Conservation (phyloP, 1,140 invertebrate species). For the Uloborus diversus region DNA sequence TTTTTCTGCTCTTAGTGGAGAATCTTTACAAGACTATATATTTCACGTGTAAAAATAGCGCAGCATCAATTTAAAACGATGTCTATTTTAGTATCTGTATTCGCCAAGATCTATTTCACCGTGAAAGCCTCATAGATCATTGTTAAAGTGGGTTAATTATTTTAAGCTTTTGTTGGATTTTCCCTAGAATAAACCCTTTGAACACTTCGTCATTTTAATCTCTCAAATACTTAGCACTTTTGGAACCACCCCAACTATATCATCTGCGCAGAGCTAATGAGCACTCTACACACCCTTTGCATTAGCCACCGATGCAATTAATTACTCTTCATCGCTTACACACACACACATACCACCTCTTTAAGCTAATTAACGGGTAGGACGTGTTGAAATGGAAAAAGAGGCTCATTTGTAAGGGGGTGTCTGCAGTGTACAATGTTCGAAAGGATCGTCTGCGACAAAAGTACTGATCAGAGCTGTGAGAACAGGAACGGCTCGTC, state of each 20-base stretch:
- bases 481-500: not conserved
- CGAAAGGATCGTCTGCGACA: not conserved
- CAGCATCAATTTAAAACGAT: no score
- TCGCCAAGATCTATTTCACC: no score
- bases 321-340: slow-evolving; percentile 40
- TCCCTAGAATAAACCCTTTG: no score
- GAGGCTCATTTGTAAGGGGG: not conserved
- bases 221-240: no score
- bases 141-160: no score
- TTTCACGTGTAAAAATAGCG: no score
- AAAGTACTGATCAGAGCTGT: slow-evolving; percentile 8
- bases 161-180: no score
- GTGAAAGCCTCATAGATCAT: no score
- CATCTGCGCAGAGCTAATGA: slow-evolving; percentile 12
- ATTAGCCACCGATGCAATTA: not conserved
- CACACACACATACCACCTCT: slow-evolving; percentile 34
- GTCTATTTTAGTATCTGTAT: no score
- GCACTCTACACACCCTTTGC: slow-evolving; percentile 23
- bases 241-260: not conserved
- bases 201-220: no score
- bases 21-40: no score
- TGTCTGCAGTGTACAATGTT: not conserved
- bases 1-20: no score
- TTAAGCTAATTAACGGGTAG: slow-evolving; percentile 23
- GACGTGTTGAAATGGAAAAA: not conserved